Percentiles rank a stretch among this genome's conserved stretches.
Evolutionary conservation across 2,113 vertebrate species (phyloP).

Genomic region (Irena cyanogastra): DNA sequence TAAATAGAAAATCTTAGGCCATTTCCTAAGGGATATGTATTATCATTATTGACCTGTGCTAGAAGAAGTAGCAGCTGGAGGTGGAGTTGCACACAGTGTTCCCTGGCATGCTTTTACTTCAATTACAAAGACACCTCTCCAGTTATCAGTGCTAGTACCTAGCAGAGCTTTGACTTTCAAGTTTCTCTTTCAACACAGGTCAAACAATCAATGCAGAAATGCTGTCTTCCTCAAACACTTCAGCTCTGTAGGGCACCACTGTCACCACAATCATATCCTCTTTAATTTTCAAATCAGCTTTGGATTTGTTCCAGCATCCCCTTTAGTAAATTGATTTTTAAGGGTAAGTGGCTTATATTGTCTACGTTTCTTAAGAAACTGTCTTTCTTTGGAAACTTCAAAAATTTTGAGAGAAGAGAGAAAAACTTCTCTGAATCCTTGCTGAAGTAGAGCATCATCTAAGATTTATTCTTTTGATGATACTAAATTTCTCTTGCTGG

Average conservation of each 20-base stretch:
- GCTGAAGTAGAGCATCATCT: not conserved
- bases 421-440: not conserved
- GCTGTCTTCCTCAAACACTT: slow-evolving; percentile 17
- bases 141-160: slow-evolving; percentile 46
- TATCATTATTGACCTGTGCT: slow-evolving; percentile 50
- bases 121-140: slow-evolving; percentile 30
- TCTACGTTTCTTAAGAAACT: slow-evolving; percentile 1
- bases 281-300: slow-evolving; percentile 68
- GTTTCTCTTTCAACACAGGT: slow-evolving; percentile 57
- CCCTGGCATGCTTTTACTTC: slow-evolving; percentile 31
- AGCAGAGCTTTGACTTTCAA: slow-evolving; percentile 61
- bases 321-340: slow-evolving; percentile 67
- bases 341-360: slow-evolving; percentile 37
- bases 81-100: slow-evolving; percentile 11
- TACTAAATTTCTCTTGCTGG: not conserved
- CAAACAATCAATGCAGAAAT: slow-evolving; percentile 40
- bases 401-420: not conserved
- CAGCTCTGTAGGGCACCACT: not conserved
- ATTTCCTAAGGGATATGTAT: not conserved
- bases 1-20: not conserved
- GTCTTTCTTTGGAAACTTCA: not conserved
- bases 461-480: not conserved
- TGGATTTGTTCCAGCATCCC: slow-evolving; percentile 37
- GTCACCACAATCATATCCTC: not conserved
- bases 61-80: slow-evolving; percentile 32